Evolutionary conservation across 2,888 invertebrate species (phyloP).

Genomic region (Phasia obesa): DNA sequence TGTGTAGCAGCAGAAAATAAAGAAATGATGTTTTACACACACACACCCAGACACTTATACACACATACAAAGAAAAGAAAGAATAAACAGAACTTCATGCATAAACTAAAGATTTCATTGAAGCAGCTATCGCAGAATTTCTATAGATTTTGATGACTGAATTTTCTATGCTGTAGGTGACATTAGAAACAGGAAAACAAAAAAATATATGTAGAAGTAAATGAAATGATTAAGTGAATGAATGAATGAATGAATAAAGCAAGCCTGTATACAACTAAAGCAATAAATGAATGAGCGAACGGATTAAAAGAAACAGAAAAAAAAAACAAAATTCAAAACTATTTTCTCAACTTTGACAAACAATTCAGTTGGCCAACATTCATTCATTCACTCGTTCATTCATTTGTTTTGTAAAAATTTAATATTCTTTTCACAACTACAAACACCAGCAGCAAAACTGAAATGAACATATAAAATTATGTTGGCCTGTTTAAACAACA

Average conservation of each 20-base stretch:
- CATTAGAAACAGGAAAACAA: constrained; percentile 49
- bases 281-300: constrained; percentile 36
- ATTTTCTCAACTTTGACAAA: constrained; percentile 24
- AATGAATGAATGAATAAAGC: constrained; percentile 32
- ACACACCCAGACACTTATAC: too few relatives aligned
- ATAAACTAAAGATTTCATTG: constrained; percentile 26
- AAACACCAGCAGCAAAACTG: constrained; percentile 30
- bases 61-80: constrained; percentile 15
- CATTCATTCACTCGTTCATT: constrained; percentile 1
- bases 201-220: constrained; percentile 29
- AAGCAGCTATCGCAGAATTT: constrained; percentile 28
- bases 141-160: constrained; percentile 48
- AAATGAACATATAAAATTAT: constrained; percentile 51
- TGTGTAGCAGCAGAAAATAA: constrained; percentile 19
- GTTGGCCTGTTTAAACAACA: constrained; percentile 46
- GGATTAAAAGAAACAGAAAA: constrained; percentile 48
- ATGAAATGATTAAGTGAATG: constrained; percentile 41
- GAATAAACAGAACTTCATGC: constrained; percentile 25
- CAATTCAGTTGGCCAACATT: constrained; percentile 18
- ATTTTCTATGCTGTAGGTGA: constrained; percentile 53
- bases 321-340: constrained; percentile 28
- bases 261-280: constrained; percentile 19
- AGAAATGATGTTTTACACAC: constrained; percentile 5
- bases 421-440: not conserved
- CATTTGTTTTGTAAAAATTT: constrained; percentile 10